Conservation (phyloP, 1,140 invertebrate genomes). For the Ceratina australensis region DNA sequence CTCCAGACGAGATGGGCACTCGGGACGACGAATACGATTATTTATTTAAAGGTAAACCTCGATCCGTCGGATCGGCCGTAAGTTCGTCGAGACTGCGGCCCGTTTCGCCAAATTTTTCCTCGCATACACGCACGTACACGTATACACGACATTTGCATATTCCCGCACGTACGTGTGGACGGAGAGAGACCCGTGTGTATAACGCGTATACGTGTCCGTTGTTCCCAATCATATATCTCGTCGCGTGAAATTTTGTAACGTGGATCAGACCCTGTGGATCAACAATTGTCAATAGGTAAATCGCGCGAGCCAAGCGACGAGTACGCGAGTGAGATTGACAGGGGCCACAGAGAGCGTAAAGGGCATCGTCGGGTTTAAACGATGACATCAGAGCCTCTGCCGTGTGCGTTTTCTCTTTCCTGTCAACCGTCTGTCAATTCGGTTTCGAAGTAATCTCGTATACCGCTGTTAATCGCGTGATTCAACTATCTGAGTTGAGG, state of each 20-base stretch:
- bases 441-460: not conserved
- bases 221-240: too few relatives aligned
- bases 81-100: not conserved
- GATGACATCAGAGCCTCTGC: conserved; percentile 27
- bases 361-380: conserved; percentile 4
- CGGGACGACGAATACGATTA: conserved; percentile 99
- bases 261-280: not conserved
- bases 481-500: not conserved
- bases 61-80: not conserved
- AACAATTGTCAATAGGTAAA: conserved; percentile 21
- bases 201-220: not conserved
- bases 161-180: not conserved
- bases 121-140: conserved; percentile 8
- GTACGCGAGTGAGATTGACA: not conserved
- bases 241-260: too few relatives aligned
- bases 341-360: not conserved
- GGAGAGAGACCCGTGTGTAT: not conserved
- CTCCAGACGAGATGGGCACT: conserved; percentile 89
- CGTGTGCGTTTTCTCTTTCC: not conserved
- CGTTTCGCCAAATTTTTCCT: conserved; percentile 25
- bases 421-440: not conserved
- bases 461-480: conserved; percentile 8
- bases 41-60: conserved; percentile 98
- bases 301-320: too few relatives aligned
- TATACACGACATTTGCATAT: conserved; percentile 19